A percentile compares a stretch with the other conserved stretches of the same genome.
Evolutionary conservation across 2,888 invertebrate species (phyloP).

Genomic region (Limnephilus marmoratus): DNA sequence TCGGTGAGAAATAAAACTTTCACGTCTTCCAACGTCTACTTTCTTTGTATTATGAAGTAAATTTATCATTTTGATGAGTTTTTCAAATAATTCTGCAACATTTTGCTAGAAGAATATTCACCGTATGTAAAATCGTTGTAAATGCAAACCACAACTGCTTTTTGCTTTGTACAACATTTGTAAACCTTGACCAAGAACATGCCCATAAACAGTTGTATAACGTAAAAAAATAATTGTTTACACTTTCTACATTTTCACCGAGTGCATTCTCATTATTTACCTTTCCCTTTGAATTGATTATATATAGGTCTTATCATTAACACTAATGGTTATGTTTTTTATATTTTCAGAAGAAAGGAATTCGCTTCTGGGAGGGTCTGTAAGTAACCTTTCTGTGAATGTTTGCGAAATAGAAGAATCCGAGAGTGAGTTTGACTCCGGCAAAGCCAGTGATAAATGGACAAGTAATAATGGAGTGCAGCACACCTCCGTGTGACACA

Average conservation of each 20-base stretch:
- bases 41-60: neutral
- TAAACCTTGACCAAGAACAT: neutral
- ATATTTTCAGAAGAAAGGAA: conserved; percentile 81
- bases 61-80: neutral
- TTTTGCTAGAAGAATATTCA: neutral
- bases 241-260: neutral
- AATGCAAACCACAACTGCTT: neutral
- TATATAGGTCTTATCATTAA: neutral
- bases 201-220: neutral
- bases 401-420: conserved; percentile 87
- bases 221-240: neutral
- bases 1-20: conserved; percentile 72
- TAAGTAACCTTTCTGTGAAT: conserved; percentile 91
- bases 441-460: conserved; percentile 63
- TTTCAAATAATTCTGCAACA: neutral
- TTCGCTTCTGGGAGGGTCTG: conserved; percentile 85
- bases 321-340: neutral
- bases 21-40: neutral
- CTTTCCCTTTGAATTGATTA: neutral
- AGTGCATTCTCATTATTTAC: neutral
- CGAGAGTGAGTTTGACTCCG: conserved; percentile 80
- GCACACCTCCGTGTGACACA: conserved; percentile 67
- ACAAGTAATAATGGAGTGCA: conserved; percentile 64
- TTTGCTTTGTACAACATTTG: neutral
- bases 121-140: neutral